phyloP scores from a whole-genome alignment of 2,888 invertebrate species.

The Caradrina kadenii region DNA sequence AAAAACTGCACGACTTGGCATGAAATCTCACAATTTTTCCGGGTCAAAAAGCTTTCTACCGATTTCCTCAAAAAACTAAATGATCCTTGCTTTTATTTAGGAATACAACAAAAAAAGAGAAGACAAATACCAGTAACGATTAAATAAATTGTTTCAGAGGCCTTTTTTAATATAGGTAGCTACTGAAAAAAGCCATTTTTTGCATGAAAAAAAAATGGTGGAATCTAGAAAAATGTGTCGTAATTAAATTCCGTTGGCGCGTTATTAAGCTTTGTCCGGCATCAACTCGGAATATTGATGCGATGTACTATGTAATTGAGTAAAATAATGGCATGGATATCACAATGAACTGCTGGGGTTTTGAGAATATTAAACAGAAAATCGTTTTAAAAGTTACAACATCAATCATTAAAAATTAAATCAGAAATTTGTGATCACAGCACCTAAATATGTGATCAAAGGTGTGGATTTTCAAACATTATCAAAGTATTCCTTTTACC shows the following conservation, averaged over 20 bases:
- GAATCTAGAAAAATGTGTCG: slow-evolving; percentile 37
- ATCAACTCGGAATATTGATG: slow-evolving; percentile 15
- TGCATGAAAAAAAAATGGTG: slow-evolving; percentile 20
- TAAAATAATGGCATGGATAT: neutral
- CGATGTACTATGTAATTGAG: slow-evolving; percentile 1
- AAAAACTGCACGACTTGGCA: slow-evolving; percentile 3
- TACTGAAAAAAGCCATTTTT: neutral
- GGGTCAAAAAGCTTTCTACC: slow-evolving; percentile 3
- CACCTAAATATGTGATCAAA: no score
- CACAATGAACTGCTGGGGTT: neutral
- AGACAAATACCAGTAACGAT: slow-evolving; percentile 22
- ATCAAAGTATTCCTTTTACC: no score
- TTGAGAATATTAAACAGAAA: no score
- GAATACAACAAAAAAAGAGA: slow-evolving; percentile 9
- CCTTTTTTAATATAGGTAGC: slow-evolving; percentile 32
- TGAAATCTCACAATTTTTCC: slow-evolving; percentile 2
- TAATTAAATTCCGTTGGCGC: slow-evolving; percentile 42
- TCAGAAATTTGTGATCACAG: no score
- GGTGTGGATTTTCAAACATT: no score
- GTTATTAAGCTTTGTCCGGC: slow-evolving; percentile 19
- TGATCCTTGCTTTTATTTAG: slow-evolving; percentile 31
- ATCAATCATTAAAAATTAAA: neutral
- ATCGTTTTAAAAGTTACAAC: neutral
- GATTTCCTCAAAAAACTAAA: slow-evolving; percentile 18
- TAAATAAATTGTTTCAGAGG: slow-evolving; percentile 35